Percentiles rank a stretch among this genome's conserved stretches.
Conservation (phyloP, 2,797 vertebrate species). For the Molothrus aeneus region DNA sequence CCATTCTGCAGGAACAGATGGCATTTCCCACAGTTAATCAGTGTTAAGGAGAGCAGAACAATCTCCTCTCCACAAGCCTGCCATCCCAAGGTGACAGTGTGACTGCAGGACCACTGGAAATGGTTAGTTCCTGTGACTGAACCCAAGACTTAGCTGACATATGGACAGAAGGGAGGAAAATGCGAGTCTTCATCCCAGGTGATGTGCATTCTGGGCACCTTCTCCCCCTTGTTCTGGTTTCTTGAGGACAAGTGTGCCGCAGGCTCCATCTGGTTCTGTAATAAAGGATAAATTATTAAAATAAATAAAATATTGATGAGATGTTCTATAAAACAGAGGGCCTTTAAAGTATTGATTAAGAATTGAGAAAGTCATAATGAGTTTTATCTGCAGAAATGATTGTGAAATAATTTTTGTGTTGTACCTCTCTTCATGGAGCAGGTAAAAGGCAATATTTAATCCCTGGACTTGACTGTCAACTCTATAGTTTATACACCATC, state of each 20-base stretch:
- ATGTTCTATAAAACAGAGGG: slow-evolving; percentile 73
- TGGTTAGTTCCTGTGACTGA: neutral
- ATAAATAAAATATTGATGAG: slow-evolving; percentile 77
- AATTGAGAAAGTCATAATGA: slow-evolving; percentile 73
- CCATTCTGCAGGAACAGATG: neutral
- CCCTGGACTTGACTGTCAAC: neutral
- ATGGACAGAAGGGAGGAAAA: slow-evolving; percentile 7
- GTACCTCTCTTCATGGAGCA: neutral
- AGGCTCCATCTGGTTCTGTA: slow-evolving; percentile 72
- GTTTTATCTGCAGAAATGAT: slow-evolving; percentile 65
- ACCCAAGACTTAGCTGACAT: neutral
- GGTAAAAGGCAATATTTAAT: neutral
- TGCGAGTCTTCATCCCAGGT: neutral
- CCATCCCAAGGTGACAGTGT: neutral
- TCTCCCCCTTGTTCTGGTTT: slow-evolving; percentile 52
- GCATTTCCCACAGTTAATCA: neutral
- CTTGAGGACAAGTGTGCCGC: slow-evolving; percentile 56
- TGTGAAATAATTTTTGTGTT: slow-evolving; percentile 32
- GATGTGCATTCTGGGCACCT: slow-evolving; percentile 30
- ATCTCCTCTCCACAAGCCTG: neutral
- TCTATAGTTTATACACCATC: neutral
- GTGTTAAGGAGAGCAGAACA: neutral
- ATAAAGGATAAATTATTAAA: slow-evolving; percentile 79
- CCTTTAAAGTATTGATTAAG: slow-evolving; percentile 77
- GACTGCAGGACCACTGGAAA: neutral